phyloP scores from a whole-genome alignment of 2,113 vertebrate species.

The Litocranius walleri region DNA sequence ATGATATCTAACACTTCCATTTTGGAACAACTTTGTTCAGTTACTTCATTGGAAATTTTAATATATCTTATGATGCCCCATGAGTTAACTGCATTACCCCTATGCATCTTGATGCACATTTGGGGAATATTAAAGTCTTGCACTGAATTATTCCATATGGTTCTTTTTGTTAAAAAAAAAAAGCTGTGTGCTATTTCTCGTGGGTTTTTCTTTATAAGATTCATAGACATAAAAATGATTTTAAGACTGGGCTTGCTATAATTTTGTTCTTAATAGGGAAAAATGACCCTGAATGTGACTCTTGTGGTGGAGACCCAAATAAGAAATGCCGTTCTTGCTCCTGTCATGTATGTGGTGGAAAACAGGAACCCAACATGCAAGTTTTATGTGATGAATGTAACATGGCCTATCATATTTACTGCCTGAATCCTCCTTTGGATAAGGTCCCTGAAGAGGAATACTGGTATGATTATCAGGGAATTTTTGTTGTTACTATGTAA shows the following conservation, averaged over 20 bases:
- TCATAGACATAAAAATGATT: conserved; percentile 30
- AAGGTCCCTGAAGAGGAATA: conserved; percentile 98
- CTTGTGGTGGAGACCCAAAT: conserved; percentile 95
- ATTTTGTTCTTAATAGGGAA: conserved; percentile 86
- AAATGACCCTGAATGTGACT: conserved; percentile 97
- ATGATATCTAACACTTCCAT: not conserved
- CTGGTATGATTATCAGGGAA: conserved; percentile 86
- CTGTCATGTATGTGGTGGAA: conserved; percentile 95
- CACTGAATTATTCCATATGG: not conserved
- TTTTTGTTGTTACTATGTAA: not conserved
- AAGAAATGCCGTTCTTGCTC: conserved; percentile 95
- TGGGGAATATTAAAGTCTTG: not conserved
- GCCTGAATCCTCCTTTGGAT: conserved; percentile 94
- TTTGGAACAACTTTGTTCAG: not conserved
- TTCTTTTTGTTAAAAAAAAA: not conserved
- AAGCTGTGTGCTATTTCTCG: not conserved
- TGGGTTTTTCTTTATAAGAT: not conserved
- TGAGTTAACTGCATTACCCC: not conserved
- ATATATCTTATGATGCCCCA: not conserved
- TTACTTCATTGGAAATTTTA: not conserved
- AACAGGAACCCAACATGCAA: conserved; percentile 97
- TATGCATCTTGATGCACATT: not conserved
- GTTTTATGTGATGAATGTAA: conserved; percentile 98
- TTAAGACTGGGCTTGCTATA: conserved; percentile 58
- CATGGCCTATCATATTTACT: conserved; percentile 99